Percentiles rank a stretch among this genome's conserved stretches.
Evolutionary conservation across 2,797 vertebrate species (phyloP).

Genomic region (Coluber constrictor): DNA sequence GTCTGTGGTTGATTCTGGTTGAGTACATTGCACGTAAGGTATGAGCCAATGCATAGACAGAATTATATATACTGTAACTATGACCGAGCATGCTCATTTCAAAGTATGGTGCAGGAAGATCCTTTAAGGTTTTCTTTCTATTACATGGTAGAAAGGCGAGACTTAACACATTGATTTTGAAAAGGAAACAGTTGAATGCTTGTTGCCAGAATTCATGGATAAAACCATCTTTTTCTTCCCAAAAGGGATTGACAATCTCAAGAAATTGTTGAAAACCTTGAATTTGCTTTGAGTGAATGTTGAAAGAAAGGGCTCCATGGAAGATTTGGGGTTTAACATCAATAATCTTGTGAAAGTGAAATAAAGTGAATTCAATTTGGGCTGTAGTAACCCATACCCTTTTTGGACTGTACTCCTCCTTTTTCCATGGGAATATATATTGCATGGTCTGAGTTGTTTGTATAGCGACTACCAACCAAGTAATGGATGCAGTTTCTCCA

Average conservation of each 20-base stretch:
- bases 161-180: too few relatives aligned
- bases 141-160: background rate
- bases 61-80: background rate
- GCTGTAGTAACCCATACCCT: conserved; percentile 1
- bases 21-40: background rate
- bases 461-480: background rate
- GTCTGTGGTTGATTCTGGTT: too few relatives aligned
- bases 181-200: background rate
- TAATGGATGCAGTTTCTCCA: background rate
- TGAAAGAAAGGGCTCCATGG: background rate
- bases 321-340: background rate
- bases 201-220: background rate
- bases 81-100: background rate
- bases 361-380: background rate
- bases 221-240: background rate
- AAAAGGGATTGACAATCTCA: background rate
- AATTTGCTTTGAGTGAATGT: background rate
- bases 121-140: background rate
- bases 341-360: background rate
- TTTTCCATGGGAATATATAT: background rate
- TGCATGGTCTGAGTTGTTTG: background rate
- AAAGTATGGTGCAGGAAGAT: background rate
- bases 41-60: background rate
- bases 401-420: background rate
- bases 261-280: background rate